Evolutionary conservation across 2,113 vertebrate species (phyloP).

Genomic region (Xenus cinereus): DNA sequence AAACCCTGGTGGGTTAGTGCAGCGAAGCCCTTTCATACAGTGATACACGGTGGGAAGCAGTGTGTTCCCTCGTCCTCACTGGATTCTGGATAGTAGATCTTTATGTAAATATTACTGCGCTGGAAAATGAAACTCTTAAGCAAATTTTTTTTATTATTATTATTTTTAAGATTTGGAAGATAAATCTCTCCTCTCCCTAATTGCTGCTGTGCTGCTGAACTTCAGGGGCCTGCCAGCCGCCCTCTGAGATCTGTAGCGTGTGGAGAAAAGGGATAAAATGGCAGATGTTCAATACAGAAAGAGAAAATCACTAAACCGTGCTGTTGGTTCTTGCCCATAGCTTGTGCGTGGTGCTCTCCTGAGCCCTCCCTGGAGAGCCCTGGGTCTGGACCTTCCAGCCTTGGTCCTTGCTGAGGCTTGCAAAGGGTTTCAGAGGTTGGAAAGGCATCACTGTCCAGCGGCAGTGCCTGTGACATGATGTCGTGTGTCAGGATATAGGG

Average conservation of each 20-base stretch:
- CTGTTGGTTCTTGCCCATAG: background rate
- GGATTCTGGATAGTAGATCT: background rate
- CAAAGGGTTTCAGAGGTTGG: background rate
- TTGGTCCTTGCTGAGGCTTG: background rate
- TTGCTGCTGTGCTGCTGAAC: background rate
- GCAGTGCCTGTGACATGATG: accelerated
- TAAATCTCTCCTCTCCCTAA: background rate
- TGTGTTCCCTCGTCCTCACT: background rate
- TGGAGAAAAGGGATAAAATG: background rate
- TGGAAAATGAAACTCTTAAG: background rate
- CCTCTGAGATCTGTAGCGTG: background rate
- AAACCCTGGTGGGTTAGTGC: background rate
- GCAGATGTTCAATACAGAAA: background rate
- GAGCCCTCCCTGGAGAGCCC: background rate
- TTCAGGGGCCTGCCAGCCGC: background rate
- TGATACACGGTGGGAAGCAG: background rate
- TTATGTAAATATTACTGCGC: background rate
- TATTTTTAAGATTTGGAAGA: background rate
- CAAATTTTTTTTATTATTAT: background rate
- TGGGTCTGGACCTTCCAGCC: background rate
- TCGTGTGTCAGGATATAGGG: accelerated
- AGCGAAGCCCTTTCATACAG: accelerated
- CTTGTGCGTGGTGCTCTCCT: background rate
- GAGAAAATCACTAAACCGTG: background rate
- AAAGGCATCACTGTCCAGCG: background rate